A percentile compares a stretch with the other conserved stretches of the same genome.
phyloP scores from a whole-genome alignment of 2,797 vertebrate genomes.

The Podarcis lilfordi region DNA sequence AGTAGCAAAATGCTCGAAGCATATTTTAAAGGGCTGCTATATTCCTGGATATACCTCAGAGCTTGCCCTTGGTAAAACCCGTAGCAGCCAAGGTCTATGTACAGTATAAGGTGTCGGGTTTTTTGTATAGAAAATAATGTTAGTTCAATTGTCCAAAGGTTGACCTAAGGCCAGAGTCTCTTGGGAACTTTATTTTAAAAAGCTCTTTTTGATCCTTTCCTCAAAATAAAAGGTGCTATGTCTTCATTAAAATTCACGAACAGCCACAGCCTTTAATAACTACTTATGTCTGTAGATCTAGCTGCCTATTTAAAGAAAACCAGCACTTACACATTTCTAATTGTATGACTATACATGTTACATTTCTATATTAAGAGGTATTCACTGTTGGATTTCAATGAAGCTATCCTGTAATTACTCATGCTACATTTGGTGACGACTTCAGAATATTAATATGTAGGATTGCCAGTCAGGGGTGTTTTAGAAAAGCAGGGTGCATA shows the following conservation, averaged over 20 bases:
- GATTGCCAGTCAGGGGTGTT: background rate
- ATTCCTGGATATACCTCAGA: background rate
- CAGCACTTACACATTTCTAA: background rate
- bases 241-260: constrained; percentile 46
- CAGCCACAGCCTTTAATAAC: constrained; percentile 7
- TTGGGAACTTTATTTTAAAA: background rate
- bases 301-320: constrained; percentile 45
- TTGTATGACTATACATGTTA: constrained; percentile 51
- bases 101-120: background rate
- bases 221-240: background rate
- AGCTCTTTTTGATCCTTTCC: background rate
- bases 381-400: constrained; percentile 45
- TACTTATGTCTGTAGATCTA: constrained; percentile 30
- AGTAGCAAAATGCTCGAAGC: background rate
- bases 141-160: background rate
- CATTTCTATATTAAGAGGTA: constrained; percentile 44
- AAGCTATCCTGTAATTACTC: constrained; percentile 57
- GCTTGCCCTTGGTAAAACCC: background rate
- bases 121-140: background rate
- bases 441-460: constrained; percentile 44
- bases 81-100: background rate
- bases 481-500: constrained; percentile 7
- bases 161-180: constrained; percentile 3
- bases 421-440: constrained; percentile 32
- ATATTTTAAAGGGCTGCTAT: background rate